phyloP scores from a whole-genome alignment of 2,113 vertebrate genomes.

The Harpagus bidentatus region DNA sequence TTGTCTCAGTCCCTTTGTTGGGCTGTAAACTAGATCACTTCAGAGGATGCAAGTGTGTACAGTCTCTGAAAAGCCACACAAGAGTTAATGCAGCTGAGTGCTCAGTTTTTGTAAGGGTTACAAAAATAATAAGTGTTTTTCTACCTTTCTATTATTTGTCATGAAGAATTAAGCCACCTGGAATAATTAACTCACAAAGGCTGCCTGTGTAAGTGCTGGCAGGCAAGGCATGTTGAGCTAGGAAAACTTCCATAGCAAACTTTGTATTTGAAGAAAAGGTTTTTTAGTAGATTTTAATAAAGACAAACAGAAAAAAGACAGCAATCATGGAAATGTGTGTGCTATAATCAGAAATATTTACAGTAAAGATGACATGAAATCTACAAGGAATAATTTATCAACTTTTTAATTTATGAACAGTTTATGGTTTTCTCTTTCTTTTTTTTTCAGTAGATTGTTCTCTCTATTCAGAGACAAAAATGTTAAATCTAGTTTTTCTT shows the following conservation, averaged over 20 bases:
- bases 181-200: constrained; percentile 37
- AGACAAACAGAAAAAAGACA: background rate
- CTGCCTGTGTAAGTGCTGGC: constrained; percentile 10
- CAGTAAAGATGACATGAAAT: background rate
- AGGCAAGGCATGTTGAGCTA: background rate
- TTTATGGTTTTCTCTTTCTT: background rate
- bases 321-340: background rate
- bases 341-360: background rate
- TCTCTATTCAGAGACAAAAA: background rate
- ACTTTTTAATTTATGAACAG: background rate
- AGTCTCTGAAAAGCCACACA: background rate
- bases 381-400: background rate
- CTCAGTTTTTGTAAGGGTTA: background rate
- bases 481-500: background rate
- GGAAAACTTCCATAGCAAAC: constrained; percentile 26
- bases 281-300: background rate
- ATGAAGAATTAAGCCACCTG: constrained; percentile 24
- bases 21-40: background rate
- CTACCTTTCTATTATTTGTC: constrained; percentile 9
- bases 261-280: background rate
- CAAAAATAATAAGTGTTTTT: background rate
- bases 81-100: background rate
- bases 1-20: background rate
- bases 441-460: background rate
- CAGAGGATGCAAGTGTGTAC: background rate